Evolutionary conservation across 2,113 vertebrate genomes (phyloP), one percentile per base, ranked within the genome.

Genomic region (Triplophysa rosa): DNA sequence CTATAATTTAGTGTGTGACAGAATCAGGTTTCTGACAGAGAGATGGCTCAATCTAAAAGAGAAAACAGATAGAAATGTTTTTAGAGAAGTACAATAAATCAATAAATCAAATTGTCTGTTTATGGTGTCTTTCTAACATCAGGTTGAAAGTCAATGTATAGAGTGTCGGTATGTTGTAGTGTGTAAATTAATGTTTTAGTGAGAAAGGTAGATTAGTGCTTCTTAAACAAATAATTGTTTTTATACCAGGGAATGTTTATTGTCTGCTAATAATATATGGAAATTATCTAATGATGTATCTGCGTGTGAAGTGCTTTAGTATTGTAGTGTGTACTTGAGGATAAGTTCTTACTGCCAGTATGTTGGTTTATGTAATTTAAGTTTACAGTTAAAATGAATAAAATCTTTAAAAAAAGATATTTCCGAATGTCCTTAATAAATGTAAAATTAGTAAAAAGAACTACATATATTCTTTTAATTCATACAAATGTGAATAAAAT

Each of bases 31-130:
- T 85, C 84, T 83, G 67, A 80, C 72, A 59, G 65, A 59, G 68
- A 78, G 69, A 79, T 77, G 82, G 58, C 77, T 83, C 77, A 76
- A 69, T 80, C 58, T 65, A 94, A 78, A 91, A 94, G 67, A 37
- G 42, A 45, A 9, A 75, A 78, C 61, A 64, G 26, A 74, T n/a
- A 72, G 58, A 66, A 58, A 21, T 21, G n/a, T 8, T 58, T 58
- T n/a, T 10, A 8, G 9, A 21, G 54, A 16, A 58, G 8, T 58
- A 58, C 54, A 21, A 21, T 58, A 4, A 52, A 16, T 52, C 54
- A 21, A 21, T 58, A 4, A 52, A 16, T 52, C 16, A 52, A 14
- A 52, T 4, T 14, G 49, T 52, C 14, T 52, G 49, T 17, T 6
- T 13, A 17, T 52, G 14, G 49, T 52, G 4, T 52, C 14, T 17